A percentile compares a stretch with the other conserved stretches of the same genome.
Conservation (phyloP, 2,797 vertebrate genomes). For the Cirrhinus mrigala region DNA sequence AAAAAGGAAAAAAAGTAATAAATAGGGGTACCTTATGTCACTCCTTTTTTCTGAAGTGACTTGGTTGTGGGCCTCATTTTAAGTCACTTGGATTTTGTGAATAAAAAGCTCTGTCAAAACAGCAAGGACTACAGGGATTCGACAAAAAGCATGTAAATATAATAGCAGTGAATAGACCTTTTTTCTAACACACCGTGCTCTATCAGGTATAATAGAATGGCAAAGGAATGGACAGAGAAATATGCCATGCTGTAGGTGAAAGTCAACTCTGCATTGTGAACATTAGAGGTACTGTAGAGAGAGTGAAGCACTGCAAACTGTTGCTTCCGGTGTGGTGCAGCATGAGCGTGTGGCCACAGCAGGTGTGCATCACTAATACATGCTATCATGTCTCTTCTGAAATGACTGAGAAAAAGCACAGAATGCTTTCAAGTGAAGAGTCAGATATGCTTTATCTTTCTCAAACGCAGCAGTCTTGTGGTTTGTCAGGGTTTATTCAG, state of each 20-base stretch:
- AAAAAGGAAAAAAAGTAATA: no score
- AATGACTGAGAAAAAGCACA: not conserved
- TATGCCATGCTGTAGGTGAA: constrained; percentile 99
- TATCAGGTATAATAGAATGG: constrained; percentile 98
- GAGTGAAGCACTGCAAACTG: constrained; percentile 58
- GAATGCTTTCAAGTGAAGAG: not conserved
- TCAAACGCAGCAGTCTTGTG: not conserved
- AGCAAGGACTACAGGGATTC: not conserved
- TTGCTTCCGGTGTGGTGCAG: constrained; percentile 53
- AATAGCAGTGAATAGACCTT: not conserved
- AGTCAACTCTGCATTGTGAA: constrained; percentile 74
- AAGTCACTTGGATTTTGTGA: not conserved
- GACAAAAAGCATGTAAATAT: not conserved
- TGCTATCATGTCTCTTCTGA: constrained; percentile 12
- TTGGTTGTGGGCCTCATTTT: not conserved
- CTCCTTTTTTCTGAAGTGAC: not conserved
- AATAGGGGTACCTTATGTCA: not conserved
- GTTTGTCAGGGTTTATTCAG: not conserved
- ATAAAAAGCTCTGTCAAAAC: not conserved
- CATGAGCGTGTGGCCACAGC: constrained; percentile 54
- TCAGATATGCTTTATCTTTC: constrained; percentile 9
- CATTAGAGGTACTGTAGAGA: constrained; percentile 58
- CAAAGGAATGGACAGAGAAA: constrained; percentile 98
- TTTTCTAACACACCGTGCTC: constrained; percentile 65
- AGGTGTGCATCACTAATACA: constrained; percentile 52